Evolutionary conservation across 2,797 vertebrate species (phyloP).

Genomic region (Typhlichthys eigenmanni): DNA sequence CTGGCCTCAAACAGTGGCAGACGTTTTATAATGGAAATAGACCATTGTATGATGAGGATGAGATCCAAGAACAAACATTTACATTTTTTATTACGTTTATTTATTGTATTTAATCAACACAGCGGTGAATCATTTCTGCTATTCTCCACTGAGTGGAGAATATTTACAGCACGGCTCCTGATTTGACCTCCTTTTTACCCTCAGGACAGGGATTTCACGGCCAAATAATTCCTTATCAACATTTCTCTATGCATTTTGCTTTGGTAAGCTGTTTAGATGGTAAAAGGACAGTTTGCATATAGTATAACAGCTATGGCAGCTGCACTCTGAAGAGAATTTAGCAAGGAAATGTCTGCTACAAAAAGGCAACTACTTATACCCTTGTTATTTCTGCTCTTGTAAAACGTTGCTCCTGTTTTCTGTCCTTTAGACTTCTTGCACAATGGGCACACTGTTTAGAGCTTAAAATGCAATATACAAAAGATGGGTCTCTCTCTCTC

Average conservation of each 20-base stretch:
- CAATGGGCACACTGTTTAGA: slow-evolving; percentile 1
- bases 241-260: slow-evolving; percentile 27
- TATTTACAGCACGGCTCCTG: slow-evolving; percentile 4
- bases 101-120: neutral
- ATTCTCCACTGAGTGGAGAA: neutral
- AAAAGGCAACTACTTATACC: slow-evolving; percentile 9
- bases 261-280: slow-evolving; percentile 23
- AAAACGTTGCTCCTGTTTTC: neutral
- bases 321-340: slow-evolving; percentile 19
- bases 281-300: slow-evolving; percentile 41
- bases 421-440: slow-evolving; percentile 4
- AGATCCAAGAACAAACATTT: too few species aligned
- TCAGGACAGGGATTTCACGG: slow-evolving; percentile 29
- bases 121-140: neutral
- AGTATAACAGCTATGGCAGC: slow-evolving; percentile 32
- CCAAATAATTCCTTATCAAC: slow-evolving; percentile 27
- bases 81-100: neutral
- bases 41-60: too few species aligned
- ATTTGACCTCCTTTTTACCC: slow-evolving; percentile 37
- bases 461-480: slow-evolving; percentile 20
- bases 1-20: slow-evolving; percentile 1
- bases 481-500: neutral
- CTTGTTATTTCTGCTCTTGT: neutral
- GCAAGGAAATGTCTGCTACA: slow-evolving; percentile 25
- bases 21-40: neutral